Base-by-base conservation (phyloP, 2,888 invertebrate species). In the Camptogramma bilineatum region DNA sequence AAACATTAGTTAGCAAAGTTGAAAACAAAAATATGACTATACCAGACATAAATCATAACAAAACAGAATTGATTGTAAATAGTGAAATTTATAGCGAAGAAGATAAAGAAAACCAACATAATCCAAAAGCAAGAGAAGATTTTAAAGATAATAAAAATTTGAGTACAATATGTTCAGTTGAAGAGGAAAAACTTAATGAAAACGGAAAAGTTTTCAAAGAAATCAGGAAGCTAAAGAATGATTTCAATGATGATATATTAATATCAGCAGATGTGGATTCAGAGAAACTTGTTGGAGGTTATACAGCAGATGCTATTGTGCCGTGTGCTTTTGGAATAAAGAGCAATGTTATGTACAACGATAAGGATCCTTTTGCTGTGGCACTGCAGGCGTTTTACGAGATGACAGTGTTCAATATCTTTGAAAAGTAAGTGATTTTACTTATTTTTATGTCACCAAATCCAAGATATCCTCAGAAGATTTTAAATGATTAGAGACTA, bases 261-360 rank as follows among this genome's bases (percentile, higher is more conserved):
- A 51, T 56, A 31, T 74, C 66, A 28, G 73, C 79, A 56, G 77
- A 83, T 59, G 84, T 91, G 0, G 80, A 88, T 53, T 87, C 89
- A 0, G 91, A 90, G 74, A 84, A 86, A 62, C 71, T 91, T 0
- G 85, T 92, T 0, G 93, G 93, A 1, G 92, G 93, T 0, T 93
- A 90, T 55, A 93, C 93, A 0, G 92, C 93, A 0, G 93, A 93
- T 65, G 93, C 93, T 0, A 93, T 93, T 59, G 93, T 93, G 9
- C 92, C 93, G 0, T 93, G 93, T 67, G 93, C 93, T 0, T 93
- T 93, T 68, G 93, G 93, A 0, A 68, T 93, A 42, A 90, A 88
- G 71, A 92, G 93, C 55, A 79, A 77, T 5, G 92, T 92, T 0
- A 92, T 93, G 92, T 88, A 91, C 13, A 84, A 91, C 16, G 81